Conservation (phyloP, 64 coral and sea anemone species). For the Montipora sp. region DNA sequence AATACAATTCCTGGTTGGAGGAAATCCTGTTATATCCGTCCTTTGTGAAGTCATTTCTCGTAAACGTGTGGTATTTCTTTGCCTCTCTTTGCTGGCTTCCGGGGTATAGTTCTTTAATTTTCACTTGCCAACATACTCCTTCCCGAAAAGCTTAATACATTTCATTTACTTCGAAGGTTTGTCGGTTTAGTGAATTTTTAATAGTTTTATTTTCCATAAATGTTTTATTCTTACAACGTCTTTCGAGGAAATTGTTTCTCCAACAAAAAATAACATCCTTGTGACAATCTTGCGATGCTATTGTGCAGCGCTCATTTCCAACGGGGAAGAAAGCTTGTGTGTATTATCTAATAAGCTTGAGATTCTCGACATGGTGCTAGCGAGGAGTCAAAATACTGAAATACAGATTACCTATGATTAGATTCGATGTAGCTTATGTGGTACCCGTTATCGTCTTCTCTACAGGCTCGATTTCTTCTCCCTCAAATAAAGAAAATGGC, state of each 20-base stretch:
- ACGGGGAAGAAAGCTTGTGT: constrained; percentile 22
- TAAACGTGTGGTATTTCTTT: neutral
- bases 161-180: neutral
- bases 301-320: constrained; percentile 3
- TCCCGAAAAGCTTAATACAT: neutral
- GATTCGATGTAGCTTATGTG: neutral
- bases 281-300: neutral
- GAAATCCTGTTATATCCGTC: too few species aligned
- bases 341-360: neutral
- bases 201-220: neutral
- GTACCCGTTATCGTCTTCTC: neutral
- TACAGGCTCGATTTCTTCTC: neutral
- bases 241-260: constrained; percentile 19
- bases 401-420: neutral
- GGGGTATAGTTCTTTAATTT: neutral
- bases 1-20: neutral
- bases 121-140: neutral
- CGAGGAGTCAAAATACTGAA: neutral
- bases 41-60: neutral
- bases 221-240: constrained; percentile 17
- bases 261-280: neutral
- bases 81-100: neutral
- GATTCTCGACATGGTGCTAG: constrained; percentile 27
- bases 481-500: neutral
- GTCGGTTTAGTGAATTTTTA: constrained; percentile 50